phyloP scores from a whole-genome alignment of 2,888 invertebrate genomes.

The Synanthedon myopaeformis region DNA sequence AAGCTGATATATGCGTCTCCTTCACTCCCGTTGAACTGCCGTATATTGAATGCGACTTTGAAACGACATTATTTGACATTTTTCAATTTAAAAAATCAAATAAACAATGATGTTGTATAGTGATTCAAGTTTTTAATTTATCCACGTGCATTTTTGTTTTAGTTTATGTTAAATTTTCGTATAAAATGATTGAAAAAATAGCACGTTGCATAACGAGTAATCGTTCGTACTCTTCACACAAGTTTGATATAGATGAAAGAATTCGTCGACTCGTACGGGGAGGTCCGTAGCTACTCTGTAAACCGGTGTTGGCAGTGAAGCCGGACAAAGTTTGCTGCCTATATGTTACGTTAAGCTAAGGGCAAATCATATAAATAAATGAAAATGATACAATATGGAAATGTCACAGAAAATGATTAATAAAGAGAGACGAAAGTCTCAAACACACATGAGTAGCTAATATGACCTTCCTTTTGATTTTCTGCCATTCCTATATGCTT shows the following conservation, averaged over 20 bases:
- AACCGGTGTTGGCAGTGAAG: conserved; percentile 51
- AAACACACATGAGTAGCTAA: conserved; percentile 61
- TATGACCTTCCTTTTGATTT: conserved; percentile 52
- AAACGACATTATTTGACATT: too few relatives aligned
- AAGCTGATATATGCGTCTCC: too few relatives aligned
- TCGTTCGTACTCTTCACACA: too few relatives aligned
- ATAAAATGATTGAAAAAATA: too few relatives aligned
- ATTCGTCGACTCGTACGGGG: conserved; percentile 14
- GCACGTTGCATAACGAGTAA: too few relatives aligned
- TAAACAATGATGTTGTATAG: too few relatives aligned
- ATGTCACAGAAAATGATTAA: conserved; percentile 50
- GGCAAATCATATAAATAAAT: conserved; percentile 51
- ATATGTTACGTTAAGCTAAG: conserved; percentile 51
- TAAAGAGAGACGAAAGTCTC: conserved; percentile 59
- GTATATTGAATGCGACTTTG: too few relatives aligned
- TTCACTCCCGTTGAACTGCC: too few relatives aligned
- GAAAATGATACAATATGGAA: conserved; percentile 45
- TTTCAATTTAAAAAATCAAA: too few relatives aligned
- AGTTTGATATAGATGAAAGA: neutral
- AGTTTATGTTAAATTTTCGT: too few relatives aligned
- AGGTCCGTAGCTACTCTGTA: conserved; percentile 66
- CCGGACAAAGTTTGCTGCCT: conserved; percentile 54
- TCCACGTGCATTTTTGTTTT: too few relatives aligned
- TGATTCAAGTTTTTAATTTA: too few relatives aligned
- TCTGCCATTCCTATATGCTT: neutral